Base-by-base conservation (phyloP, 2,888 invertebrate species). In the Tenodera sinensis region DNA sequence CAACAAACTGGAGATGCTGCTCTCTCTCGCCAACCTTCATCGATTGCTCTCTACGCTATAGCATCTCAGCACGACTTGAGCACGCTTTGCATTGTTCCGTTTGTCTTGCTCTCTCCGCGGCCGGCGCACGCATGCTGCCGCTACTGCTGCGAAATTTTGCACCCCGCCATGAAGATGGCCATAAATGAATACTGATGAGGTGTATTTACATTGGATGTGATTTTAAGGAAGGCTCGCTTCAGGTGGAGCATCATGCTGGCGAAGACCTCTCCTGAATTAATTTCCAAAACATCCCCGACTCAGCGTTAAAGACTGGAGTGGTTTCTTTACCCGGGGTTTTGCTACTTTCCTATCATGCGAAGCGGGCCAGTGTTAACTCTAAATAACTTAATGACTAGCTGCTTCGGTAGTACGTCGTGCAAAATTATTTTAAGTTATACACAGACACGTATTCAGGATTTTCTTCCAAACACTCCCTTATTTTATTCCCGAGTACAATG, bases 51-150 rank as follows among this genome's bases (percentile, higher is more conserved):
- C 88, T 71, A 85, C 82, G n/a, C 89, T 88, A 47, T 42, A n/a
- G 28, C 87, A 87, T 87, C 89, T 89, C 88, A 27, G 28, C 88
- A 88, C 87, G 84, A 88, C 88, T 88, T 88, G 88, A 88, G 88
- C 88, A 88, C 88, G 88, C 88, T 88, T 85, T 85, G 88, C 88
- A 88, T 88, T 88, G 88, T 88, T 88, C 88, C 47, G 88, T 82
- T 81, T 84, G 85, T 84, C 81, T 84, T 84, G 81, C 84, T 81
- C 82, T 9, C 85, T 14, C n/a, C 88, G 30, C 82, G 20, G 47
- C 71, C 12, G 7, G 6, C 88, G 28, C 47, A 82, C n/a, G 34
- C 88, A 27, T 83, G 54, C 54, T 20, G 54, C 54, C 20, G 6
- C 54, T 71, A 25, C 54, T 71, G 54, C 54, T 71, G 54, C 54